Evolutionary conservation across 2,113 vertebrate genomes (phyloP), one percentile per base, ranked within the genome.

Genomic region (Tachuris rubrigastra): DNA sequence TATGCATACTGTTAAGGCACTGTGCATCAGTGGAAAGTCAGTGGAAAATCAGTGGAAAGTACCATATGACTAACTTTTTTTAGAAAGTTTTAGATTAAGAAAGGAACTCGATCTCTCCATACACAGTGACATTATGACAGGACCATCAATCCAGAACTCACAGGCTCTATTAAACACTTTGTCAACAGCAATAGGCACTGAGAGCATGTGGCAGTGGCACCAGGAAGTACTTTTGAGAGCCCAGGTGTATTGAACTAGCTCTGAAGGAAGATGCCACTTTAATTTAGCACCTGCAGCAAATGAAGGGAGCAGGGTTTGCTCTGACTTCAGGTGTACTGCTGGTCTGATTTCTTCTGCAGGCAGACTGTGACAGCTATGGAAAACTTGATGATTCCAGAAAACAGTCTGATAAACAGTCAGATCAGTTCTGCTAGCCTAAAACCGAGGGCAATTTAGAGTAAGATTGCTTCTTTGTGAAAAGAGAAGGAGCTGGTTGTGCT

Each of bases 121-220:
- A 46, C 33, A 16, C 53, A 71, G 37, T 12, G 55, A 41, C 0
- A 3, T 1, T 5, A 39, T 14, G 1, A 3, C 28, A 69, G 31
- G 31, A 41, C 22, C 20, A 37, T 15, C 1, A 1, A 22, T 18
- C 10, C 49, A 85, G 53, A 69, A 18, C 16, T 17, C 72, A 63
- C 19, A 39, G 58, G 6, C 9, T 31, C 15, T 8, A 25, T 12
- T 6, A 46, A 37, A 46, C 22, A 5, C n/a, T 33, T 5, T 33
- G 22, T 23, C 25, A 82, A 15, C 58, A 74, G 37, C 68, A 39
- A n/a, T 12, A 30, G 39, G 31, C 52, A 18, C 20, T 4, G 21
- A 30, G 18, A 69, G 33, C 2, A 1, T 1, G 1, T 2, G 9
- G 60, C 46, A 58, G 39, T 3, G 19, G 28, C 39, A 78, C 22